Base-by-base conservation (phyloP, 2,888 invertebrate species). In the Drosophila yooni region DNA sequence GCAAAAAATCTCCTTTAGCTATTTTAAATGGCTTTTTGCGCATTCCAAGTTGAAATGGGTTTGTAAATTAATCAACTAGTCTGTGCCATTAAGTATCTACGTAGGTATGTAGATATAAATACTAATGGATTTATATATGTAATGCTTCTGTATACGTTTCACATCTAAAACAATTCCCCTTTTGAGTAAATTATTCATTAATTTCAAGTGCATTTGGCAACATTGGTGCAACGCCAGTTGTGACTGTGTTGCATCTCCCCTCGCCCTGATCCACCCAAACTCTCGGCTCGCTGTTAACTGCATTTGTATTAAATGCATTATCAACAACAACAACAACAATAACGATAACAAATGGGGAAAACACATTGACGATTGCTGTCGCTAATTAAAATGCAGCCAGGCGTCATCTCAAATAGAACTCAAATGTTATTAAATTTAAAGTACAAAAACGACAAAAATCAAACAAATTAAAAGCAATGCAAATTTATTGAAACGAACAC, bases 351-450 rank as follows among this genome's bases (percentile, higher is more conserved):
- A 54, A 33, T 21, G 8, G 15, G 36, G 18, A 43, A 65, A 58
- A 54, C 15, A 70, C 57, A 76, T 67, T 61, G 46, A 25, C 27
- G n/a, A 60, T 38, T 54, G 52, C 27, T 62, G 70, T 36, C 62
- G 68, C 81, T 85, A 85, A 82, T 82, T 82, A 85, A 82, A 85
- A 80, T 78, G 83, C 83, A 82, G 54, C 53, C 75, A 66, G 64
- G 84, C 63, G 51, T 58, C 58, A 63, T 21, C 56, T 57, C 63
- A 73, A 73, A 60, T 53, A 43, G 58, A 66, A 76, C 36, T 52
- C 34, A 67, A 73, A 72, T 65, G 53, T 58, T 65, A 56, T 69
- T 69, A 38, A 69, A 68, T 59, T 15, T 46, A 43, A 31, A 10
- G 48, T 43, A 53, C 53, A 21, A 54, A 61, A 31, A 31, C 46